Conservation (phyloP, 2,888 invertebrate species). For the Didymodactylos carnosus region DNA sequence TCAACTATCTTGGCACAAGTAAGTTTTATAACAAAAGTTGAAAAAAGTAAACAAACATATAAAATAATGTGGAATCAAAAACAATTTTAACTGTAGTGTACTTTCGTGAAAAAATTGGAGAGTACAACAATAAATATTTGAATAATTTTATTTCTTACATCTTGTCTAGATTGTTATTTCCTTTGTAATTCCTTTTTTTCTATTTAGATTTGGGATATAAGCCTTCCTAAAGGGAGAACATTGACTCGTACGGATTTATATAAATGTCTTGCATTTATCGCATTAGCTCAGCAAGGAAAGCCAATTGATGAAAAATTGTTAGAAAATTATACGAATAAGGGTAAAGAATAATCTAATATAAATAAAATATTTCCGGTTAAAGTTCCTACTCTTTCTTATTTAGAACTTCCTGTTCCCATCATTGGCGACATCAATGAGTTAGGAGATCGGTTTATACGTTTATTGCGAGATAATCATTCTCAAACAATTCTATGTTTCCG, state of each 20-base stretch:
- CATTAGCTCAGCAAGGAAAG: slow-evolving; percentile 35
- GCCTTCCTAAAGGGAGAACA: slow-evolving; percentile 28
- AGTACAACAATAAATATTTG: too few relatives aligned
- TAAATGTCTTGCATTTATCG: slow-evolving; percentile 33
- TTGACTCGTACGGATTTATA: slow-evolving; percentile 32
- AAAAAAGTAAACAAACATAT: too few relatives aligned
- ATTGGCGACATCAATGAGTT: slow-evolving; percentile 31
- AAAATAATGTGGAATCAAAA: too few relatives aligned
- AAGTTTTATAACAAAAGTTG: background rate
- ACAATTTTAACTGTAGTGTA: too few relatives aligned
- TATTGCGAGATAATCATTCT: slow-evolving; percentile 25
- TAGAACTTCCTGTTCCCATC: slow-evolving; percentile 32
- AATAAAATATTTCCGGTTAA: background rate
- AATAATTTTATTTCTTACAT: too few relatives aligned
- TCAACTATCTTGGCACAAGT: background rate
- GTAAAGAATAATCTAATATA: slow-evolving; percentile 17
- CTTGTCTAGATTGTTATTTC: too few relatives aligned
- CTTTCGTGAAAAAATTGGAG: too few relatives aligned
- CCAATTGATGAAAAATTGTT: slow-evolving; percentile 30
- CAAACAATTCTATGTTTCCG: slow-evolving; percentile 29
- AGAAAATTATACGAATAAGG: slow-evolving; percentile 31
- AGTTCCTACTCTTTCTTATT: background rate
- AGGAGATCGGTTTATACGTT: slow-evolving; percentile 22
- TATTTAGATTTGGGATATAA: slow-evolving; percentile 33
- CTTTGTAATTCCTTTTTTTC: background rate